phyloP scores from a whole-genome alignment of 64 coral and sea anemone genomes.

The Porites lutea region DNA sequence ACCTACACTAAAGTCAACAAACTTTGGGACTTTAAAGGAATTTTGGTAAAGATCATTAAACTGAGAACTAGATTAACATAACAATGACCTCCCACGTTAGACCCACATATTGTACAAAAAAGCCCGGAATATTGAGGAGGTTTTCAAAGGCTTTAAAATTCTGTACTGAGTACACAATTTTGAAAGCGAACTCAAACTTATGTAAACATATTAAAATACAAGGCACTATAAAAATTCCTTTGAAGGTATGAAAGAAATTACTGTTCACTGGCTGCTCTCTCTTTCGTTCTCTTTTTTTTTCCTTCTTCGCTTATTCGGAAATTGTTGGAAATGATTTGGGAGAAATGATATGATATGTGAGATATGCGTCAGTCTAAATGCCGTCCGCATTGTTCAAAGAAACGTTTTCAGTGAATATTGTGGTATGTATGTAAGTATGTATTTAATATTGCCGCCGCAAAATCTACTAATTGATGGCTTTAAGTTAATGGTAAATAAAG shows the following conservation, averaged over 20 bases:
- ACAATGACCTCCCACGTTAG: conserved; percentile 12
- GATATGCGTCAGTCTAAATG: no score
- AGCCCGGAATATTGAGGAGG: background rate
- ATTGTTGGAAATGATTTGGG: no score
- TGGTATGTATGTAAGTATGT: background rate
- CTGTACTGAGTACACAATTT: conserved; percentile 3
- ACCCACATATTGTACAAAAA: background rate
- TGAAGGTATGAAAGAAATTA: background rate
- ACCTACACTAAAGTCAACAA: conserved; percentile 34
- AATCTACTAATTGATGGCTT: background rate
- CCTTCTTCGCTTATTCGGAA: no score
- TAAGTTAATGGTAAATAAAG: background rate
- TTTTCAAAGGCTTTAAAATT: background rate
- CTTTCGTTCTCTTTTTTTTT: no score
- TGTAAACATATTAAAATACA: conserved; percentile 34
- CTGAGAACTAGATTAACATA: conserved; percentile 23
- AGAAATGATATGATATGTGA: no score
- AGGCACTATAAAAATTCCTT: conserved; percentile 20
- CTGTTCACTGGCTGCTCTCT: background rate
- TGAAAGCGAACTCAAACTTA: background rate
- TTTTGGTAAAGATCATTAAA: conserved; percentile 3
- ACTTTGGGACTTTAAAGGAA: conserved; percentile 8
- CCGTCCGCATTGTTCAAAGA: no score
- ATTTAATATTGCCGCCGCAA: background rate
- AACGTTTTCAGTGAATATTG: no score